Base-by-base conservation (phyloP, 2,113 vertebrate genomes). In the Todiramphus saurophagus region DNA sequence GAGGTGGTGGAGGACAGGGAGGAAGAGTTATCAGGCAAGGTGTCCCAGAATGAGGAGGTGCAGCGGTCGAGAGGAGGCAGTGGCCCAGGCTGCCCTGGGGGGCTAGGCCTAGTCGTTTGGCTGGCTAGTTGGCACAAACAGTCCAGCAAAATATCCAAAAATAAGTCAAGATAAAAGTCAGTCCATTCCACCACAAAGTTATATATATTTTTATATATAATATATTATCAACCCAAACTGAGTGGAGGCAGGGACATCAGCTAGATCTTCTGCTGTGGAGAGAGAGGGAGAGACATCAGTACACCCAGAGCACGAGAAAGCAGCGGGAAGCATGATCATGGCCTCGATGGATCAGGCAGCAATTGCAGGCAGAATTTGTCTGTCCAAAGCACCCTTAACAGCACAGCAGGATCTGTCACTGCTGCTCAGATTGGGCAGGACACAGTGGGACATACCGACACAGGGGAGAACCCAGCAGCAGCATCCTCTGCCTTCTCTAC, bases 201-300 rank as follows among this genome's bases (percentile, higher is more conserved):
- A 83, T 73, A 94, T 92, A 96, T 92, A 96, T 90, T 85, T 92
- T 83, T 96, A 51, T 51, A 95, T 95, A 95, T 93, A 93, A 96
- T 97, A 97, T 98, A 97, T 97, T 97, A 98, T 97, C 97, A 97
- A 97, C 96, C 88, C 97, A 95, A 82, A 93, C 8, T 85, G 93
- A 97, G 86, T 23, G 23, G 86, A 97, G 92, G 94, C 6, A 9
- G 81, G 75, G 94, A 94, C 7, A 28, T 55, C 95, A 84, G 91
- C 95, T 98, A 98, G 96, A 98, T 98, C 98, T 98, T 98, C 97
- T 98, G 98, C 98, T 98, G 98, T 95, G 75, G 92, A 87, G 69
- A 96, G 63, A 97, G 33, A 93, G 28, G 63, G 44, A 60, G 48
- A 94, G 18, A 27, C 1, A 12, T 97, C 89, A 98, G 76, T 17